These are phyloP conservation scores for Hoplodrina ambigua DNA, from an alignment of 2,888 invertebrate species.

Conservation along the genomic window DNA sequence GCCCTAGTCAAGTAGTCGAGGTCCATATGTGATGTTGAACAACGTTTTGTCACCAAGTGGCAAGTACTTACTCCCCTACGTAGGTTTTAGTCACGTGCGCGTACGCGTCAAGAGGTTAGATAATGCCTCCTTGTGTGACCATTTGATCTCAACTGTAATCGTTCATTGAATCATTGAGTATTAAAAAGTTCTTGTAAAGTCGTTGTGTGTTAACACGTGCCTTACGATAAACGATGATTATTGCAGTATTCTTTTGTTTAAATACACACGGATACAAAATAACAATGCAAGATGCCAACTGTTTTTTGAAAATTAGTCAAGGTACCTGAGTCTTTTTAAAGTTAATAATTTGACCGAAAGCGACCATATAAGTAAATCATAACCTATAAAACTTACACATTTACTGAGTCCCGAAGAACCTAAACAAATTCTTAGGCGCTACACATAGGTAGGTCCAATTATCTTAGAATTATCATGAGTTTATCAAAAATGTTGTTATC, in stretches of 20 bases:
- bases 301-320: neutral
- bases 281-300: neutral
- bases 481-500: too few species aligned
- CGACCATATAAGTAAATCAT: too few species aligned
- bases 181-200: conserved; percentile 32
- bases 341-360: too few species aligned
- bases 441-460: too few species aligned
- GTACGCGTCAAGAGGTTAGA: conserved; percentile 66
- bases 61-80: conserved; percentile 54
- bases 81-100: conserved; percentile 78
- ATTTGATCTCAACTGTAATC: conserved; percentile 65
- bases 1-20: conserved; percentile 65
- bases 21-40: conserved; percentile 77
- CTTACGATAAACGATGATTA: neutral
- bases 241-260: neutral
- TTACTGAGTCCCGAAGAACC: too few species aligned
- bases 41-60: conserved; percentile 50
- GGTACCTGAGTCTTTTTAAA: too few species aligned
- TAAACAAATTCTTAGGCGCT: too few species aligned
- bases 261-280: neutral
- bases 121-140: conserved; percentile 76
- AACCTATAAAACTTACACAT: too few species aligned
- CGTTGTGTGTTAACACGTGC: conserved; percentile 35
- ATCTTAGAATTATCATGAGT: too few species aligned
- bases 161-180: conserved; percentile 44